Evolutionary conservation across 1,140 invertebrate species (phyloP).

Genomic region (Panagrolaimus sp.): DNA sequence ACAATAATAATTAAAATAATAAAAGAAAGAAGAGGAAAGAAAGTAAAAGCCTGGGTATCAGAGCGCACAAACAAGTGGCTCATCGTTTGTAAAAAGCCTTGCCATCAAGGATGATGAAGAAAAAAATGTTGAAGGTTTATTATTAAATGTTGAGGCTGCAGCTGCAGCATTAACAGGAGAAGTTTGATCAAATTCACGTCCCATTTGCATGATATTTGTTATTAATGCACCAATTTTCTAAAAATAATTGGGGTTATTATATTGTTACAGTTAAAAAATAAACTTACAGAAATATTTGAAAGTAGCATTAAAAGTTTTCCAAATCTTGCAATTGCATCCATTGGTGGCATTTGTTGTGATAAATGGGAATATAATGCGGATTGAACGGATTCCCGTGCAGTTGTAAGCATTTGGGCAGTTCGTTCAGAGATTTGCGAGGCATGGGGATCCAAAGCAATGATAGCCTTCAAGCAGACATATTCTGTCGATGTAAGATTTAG

Average conservation of each 20-base stretch:
- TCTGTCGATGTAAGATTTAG: slow-evolving; percentile 32
- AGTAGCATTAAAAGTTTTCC: slow-evolving; percentile 46
- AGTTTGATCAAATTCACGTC: slow-evolving; percentile 14
- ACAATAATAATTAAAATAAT: no score
- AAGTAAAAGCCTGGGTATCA: background rate
- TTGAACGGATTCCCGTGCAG: slow-evolving; percentile 51
- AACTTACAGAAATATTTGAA: slow-evolving; percentile 46
- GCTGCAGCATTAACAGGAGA: background rate
- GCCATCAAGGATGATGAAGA: background rate
- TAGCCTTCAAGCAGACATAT: slow-evolving; percentile 52
- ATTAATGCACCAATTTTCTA: slow-evolving; percentile 31
- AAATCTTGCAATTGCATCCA: slow-evolving; percentile 45
- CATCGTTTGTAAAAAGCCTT: background rate
- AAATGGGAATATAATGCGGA: slow-evolving; percentile 49
- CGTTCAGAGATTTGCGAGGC: slow-evolving; percentile 29
- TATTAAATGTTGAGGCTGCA: background rate
- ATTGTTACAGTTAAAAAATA: background rate
- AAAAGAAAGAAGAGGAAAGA: no score
- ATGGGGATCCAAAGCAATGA: slow-evolving; percentile 51
- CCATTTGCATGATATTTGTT: slow-evolving; percentile 25
- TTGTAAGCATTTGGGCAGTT: slow-evolving; percentile 28
- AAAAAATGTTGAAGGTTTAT: background rate
- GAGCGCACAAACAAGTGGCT: background rate
- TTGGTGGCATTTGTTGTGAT: slow-evolving; percentile 20
- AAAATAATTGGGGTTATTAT: slow-evolving; percentile 11